Conservation (phyloP, 2,888 invertebrate species). For the Copidosoma aretas region DNA sequence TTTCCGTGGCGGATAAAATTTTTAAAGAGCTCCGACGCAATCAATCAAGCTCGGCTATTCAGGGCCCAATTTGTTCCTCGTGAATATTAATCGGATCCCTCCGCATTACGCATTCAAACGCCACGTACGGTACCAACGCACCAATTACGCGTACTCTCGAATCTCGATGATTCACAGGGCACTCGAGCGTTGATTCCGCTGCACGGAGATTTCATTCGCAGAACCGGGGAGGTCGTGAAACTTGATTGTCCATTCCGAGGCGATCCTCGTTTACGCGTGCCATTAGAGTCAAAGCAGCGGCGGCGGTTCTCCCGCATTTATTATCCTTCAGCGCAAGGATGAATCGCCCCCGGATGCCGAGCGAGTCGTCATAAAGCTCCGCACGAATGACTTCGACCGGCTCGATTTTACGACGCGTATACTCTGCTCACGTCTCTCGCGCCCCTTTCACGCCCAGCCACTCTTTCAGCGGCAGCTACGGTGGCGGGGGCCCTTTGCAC, state of each 20-base stretch:
- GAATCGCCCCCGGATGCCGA: slow-evolving; percentile 16
- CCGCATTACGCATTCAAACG: too few relatives aligned
- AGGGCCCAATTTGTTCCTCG: not conserved
- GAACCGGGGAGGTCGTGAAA: not conserved
- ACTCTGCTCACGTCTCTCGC: slow-evolving; percentile 20
- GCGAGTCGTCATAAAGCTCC: slow-evolving; percentile 29
- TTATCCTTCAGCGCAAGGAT: slow-evolving; percentile 30
- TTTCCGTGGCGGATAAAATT: slow-evolving; percentile 21
- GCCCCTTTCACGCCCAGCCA: slow-evolving; percentile 26
- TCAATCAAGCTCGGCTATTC: too few relatives aligned
- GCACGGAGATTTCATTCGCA: not conserved
- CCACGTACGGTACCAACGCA: too few relatives aligned
- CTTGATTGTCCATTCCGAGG: too few relatives aligned
- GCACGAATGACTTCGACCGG: slow-evolving; percentile 3
- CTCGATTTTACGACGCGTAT: slow-evolving; percentile 26
- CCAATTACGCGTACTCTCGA: too few relatives aligned
- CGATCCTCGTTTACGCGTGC: not conserved
- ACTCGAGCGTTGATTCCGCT: too few relatives aligned
- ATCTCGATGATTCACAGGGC: not conserved
- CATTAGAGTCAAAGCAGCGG: not conserved
- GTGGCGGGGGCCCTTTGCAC: slow-evolving; percentile 21
- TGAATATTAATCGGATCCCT: not conserved
- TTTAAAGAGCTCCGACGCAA: slow-evolving; percentile 1
- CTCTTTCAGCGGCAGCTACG: slow-evolving; percentile 16
- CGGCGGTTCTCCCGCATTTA: slow-evolving; percentile 14